These are phyloP conservation scores for Ursus arctos DNA, from an alignment of 2,113 vertebrate species.

Conservation along the genomic window DNA sequence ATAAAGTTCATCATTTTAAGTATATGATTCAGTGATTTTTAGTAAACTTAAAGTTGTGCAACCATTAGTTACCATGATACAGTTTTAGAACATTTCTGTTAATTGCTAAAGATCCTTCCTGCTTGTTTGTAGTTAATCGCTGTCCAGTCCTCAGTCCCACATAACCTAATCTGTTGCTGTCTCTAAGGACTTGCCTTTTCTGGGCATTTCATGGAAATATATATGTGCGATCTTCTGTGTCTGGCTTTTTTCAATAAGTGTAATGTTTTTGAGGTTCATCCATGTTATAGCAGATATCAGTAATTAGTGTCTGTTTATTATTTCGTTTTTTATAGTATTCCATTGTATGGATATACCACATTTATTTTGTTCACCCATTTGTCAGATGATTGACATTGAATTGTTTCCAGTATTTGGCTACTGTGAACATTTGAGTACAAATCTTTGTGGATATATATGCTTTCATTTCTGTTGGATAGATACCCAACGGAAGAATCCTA, in stretches of 20 bases:
- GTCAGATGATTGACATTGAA: not conserved
- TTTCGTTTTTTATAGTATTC: not conserved
- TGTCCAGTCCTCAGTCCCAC: not conserved
- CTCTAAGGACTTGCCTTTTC: not conserved
- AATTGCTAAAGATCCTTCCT: not conserved
- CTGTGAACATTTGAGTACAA: not conserved
- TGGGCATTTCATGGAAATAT: not conserved
- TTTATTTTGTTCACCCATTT: constrained; percentile 12
- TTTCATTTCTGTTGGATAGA: not conserved
- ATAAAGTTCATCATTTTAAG: not conserved
- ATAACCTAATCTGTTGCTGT: not conserved
- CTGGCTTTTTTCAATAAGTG: not conserved
- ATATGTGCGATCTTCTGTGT: not conserved
- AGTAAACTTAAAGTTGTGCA: not conserved
- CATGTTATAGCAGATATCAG: not conserved
- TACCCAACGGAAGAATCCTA: not conserved
- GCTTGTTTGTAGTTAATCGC: not conserved
- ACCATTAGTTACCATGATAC: not conserved
- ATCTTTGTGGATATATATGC: not conserved
- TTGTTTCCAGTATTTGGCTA: constrained; percentile 27
- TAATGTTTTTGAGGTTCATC: not conserved
- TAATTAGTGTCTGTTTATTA: not conserved
- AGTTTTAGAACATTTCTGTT: not conserved
- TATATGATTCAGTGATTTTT: not conserved
- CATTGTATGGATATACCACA: not conserved